Conservation (phyloP, 1,140 invertebrate species). For the Conus ventricosus region DNA sequence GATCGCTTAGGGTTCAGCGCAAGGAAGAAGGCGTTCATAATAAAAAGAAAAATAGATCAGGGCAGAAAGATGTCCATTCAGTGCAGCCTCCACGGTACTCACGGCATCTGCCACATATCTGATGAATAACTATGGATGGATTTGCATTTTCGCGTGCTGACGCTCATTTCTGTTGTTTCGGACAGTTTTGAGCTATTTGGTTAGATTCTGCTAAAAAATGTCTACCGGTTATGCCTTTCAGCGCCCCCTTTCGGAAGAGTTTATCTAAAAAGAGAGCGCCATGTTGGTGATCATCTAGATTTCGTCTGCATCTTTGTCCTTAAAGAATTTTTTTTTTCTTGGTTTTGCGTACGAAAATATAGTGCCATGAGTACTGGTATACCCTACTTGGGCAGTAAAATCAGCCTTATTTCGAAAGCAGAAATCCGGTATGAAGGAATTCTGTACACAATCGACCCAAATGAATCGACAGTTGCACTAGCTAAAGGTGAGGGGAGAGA, state of each 20-base stretch:
- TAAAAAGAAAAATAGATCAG: no score
- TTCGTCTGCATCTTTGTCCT: constrained; percentile 48
- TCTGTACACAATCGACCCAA: constrained; percentile 98
- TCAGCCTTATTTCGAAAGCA: constrained; percentile 99
- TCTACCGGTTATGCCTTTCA: constrained; percentile 48
- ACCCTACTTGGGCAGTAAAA: constrained; percentile 97
- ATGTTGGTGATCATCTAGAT: not conserved
- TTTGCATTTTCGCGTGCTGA: no score
- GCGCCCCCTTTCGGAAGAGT: constrained; percentile 44
- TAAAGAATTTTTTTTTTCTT: constrained; percentile 57
- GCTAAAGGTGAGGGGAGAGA: constrained; percentile 84
- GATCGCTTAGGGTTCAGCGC: no score
- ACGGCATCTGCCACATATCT: no score
- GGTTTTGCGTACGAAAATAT: not conserved
- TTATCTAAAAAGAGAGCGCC: constrained; percentile 28
- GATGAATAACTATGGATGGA: no score
- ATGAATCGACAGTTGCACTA: constrained; percentile 99
- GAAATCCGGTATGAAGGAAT: constrained; percentile 99
- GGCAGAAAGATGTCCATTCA: no score
- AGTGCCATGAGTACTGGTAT: constrained; percentile 70
- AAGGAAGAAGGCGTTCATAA: no score
- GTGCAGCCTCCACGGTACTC: no score
- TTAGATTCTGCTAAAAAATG: constrained; percentile 78
- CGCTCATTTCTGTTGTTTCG: constrained; percentile 86
- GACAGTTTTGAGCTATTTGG: constrained; percentile 76